Conservation (phyloP, 92 coral and sea anemone species). For the Epizoanthus stellaris region DNA sequence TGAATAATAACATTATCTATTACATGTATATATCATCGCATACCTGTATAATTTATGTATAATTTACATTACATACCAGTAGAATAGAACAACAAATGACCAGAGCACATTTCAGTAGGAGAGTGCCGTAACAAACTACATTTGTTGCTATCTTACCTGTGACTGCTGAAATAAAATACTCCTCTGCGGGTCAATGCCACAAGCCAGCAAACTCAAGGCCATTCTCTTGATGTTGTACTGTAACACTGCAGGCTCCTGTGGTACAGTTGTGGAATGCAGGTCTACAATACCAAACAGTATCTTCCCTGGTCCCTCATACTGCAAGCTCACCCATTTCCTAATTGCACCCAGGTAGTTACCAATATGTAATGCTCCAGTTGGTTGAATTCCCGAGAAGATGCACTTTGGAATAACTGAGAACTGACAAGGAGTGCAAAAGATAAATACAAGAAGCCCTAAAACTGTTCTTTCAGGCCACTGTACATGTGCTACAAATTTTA, state of each 20-base stretch:
- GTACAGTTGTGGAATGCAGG: conserved; percentile 77
- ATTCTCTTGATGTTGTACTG: conserved; percentile 62
- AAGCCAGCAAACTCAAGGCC: conserved; percentile 76
- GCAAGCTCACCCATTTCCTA: conserved; percentile 75
- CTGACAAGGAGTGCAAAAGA: conserved; percentile 12
- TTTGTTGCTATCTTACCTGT: conserved; percentile 52
- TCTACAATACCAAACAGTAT: conserved; percentile 79
- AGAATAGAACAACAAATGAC: too few relatives aligned
- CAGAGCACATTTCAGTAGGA: too few relatives aligned
- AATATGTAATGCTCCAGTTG: conserved; percentile 86
- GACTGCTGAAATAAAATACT: conserved; percentile 84
- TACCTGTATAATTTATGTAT: too few relatives aligned
- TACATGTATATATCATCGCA: too few relatives aligned
- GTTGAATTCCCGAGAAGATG: conserved; percentile 87
- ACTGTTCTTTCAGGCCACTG: neutral
- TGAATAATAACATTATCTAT: too few relatives aligned
- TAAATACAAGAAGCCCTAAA: neutral
- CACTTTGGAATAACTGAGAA: conserved; percentile 24
- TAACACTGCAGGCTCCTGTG: conserved; percentile 66
- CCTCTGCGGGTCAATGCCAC: conserved; percentile 82
- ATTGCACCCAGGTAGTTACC: conserved; percentile 92
- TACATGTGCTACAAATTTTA: too few relatives aligned
- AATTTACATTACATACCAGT: too few relatives aligned
- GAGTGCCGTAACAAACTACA: neutral
- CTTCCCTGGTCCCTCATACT: conserved; percentile 51